Base-by-base conservation (phyloP, 92 coral and sea anemone genomes). In the Bergia sp. region DNA sequence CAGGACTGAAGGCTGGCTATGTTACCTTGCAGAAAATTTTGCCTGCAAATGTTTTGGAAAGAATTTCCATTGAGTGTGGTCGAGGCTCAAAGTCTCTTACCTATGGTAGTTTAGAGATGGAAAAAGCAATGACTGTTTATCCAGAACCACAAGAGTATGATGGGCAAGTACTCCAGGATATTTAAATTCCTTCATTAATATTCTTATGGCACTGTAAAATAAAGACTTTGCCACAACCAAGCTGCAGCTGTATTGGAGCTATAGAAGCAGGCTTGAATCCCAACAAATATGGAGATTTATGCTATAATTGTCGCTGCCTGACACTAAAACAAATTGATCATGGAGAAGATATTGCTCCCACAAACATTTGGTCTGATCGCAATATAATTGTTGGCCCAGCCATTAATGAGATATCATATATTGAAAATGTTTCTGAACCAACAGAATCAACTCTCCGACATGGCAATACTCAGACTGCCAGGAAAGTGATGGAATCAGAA, bases 381-480 rank as follows among this genome's bases (percentile, higher is more conserved):
- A 75, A 13, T 5, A 75, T 20, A 49, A 75, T 75, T 49, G 40
- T 38, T 41, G 79, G 79, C 40, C 79, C 79, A 13, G 79, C 79
- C 15, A 75, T 75, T 75, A 41, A 75, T 4, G 79, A 75, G 50
- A n/a, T 38, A 11, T 16, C 15, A 10, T 38, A 38, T 29, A 75
- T 75, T 75, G 79, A 75, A 23, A 75, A 75, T 75, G 79, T 75
- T 75, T 41, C 79, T 38, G 79, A 40, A 38, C 79, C 79, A 40
- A 38, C 18, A 43, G 79, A 75, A 41, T 75, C 79, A 15, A 15
- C 1, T 2, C 29, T 29, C 29, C 29, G 29, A 29, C 29, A 61
- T 21, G 29, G 23, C 8, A 8, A 7, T 61, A 61, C 16, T 61
- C 69, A 21, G 0, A 61, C 69, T 61, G 29, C 69, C n/a, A 61